These are phyloP conservation scores for Corythaixoides concolor DNA, from an alignment of 2,113 vertebrate genomes.

Conservation along the genomic window DNA sequence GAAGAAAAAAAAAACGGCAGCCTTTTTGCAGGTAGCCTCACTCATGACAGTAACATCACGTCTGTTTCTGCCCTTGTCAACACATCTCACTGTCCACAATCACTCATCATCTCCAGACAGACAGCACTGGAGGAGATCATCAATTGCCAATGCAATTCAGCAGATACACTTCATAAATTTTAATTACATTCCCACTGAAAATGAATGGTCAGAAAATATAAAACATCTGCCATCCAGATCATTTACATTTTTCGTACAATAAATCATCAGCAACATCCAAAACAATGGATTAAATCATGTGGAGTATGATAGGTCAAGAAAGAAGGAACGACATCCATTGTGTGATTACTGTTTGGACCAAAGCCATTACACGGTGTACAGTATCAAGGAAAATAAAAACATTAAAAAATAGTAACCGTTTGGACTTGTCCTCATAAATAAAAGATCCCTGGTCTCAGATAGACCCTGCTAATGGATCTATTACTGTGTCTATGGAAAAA, in stretches of 20 bases:
- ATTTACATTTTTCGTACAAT: conserved; percentile 90
- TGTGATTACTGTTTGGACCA: conserved; percentile 48
- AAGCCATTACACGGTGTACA: conserved; percentile 11
- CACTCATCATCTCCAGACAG: conserved; percentile 90
- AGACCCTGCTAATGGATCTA: conserved; percentile 61
- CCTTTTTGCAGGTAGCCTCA: conserved; percentile 71
- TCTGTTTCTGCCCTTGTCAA: conserved; percentile 92
- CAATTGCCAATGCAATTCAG: conserved; percentile 95
- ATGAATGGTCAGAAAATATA: conserved; percentile 99
- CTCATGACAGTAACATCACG: conserved; percentile 78
- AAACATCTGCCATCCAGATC: conserved; percentile 97
- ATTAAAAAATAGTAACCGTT: conserved; percentile 36
- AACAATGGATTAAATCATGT: conserved; percentile 81
- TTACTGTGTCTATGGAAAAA: conserved; percentile 61
- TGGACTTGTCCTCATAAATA: conserved; percentile 47
- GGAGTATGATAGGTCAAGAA: conserved; percentile 77
- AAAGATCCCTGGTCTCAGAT: conserved; percentile 31
- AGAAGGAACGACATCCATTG: conserved; percentile 67
- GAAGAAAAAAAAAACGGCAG: not conserved
- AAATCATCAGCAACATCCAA: conserved; percentile 90
- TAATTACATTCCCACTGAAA: conserved; percentile 94
- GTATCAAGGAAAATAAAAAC: conserved; percentile 43
- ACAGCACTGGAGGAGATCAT: conserved; percentile 90
- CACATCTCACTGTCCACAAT: conserved; percentile 87
- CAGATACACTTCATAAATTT: conserved; percentile 99